These are phyloP conservation scores for Irena cyanogastra DNA, from an alignment of 2,113 vertebrate species.

Conservation along the genomic window DNA sequence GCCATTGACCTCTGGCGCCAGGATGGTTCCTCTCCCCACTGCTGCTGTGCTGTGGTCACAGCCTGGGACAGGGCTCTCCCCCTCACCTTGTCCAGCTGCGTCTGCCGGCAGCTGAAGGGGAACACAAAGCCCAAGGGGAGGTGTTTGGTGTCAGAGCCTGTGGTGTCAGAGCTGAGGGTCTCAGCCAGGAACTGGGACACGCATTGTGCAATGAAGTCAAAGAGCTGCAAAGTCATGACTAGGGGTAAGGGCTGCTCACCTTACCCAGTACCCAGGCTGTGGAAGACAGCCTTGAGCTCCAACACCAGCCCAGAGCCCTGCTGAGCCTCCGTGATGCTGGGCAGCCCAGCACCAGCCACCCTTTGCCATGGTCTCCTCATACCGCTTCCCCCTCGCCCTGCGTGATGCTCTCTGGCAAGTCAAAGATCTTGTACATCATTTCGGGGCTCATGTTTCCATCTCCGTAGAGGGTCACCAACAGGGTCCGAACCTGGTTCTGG, in stretches of 20 bases:
- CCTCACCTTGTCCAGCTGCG: constrained; percentile 76
- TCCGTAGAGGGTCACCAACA: constrained; percentile 73
- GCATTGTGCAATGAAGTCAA: constrained; percentile 81
- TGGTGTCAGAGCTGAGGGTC: background rate
- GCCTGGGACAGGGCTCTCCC: background rate
- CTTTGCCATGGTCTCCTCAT: background rate
- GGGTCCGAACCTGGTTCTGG: constrained; percentile 72
- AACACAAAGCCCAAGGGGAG: constrained; percentile 84
- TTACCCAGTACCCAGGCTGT: background rate
- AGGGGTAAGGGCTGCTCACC: background rate
- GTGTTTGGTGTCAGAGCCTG: background rate
- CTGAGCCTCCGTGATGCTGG: fast-evolving
- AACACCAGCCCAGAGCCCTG: fast-evolving
- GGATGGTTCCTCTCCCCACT: fast-evolving
- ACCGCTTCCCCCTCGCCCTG: constrained; percentile 77
- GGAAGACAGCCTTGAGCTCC: background rate
- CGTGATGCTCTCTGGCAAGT: constrained; percentile 66
- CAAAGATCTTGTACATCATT: constrained; percentile 66
- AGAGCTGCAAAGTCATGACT: constrained; percentile 70
- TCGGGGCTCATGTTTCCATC: constrained; percentile 39
- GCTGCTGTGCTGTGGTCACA: background rate
- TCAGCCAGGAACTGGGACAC: constrained; percentile 70
- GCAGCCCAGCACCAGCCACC: background rate
- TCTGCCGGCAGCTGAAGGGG: constrained; percentile 83
- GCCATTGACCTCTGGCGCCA: fast-evolving